phyloP scores from a whole-genome alignment of 2,113 vertebrate species.

The Haemorhous mexicanus region DNA sequence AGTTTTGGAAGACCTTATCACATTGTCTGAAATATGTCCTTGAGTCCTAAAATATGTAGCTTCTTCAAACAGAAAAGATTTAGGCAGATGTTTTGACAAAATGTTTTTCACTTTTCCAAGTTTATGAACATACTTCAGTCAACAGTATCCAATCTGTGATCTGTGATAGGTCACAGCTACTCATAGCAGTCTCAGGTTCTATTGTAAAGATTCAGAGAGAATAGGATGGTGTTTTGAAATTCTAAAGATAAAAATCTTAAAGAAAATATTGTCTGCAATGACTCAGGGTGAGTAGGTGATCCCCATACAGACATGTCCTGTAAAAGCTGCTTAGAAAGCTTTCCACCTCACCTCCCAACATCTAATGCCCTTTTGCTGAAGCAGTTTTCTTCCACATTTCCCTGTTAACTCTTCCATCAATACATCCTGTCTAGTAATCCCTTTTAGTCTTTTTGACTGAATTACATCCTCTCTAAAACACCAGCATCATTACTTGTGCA shows the following conservation, averaged over 20 bases:
- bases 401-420: neutral
- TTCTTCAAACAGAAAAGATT: neutral
- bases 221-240: neutral
- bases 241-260: neutral
- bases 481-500: neutral
- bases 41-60: neutral
- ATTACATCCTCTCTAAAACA: neutral
- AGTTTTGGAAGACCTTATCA: neutral
- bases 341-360: neutral
- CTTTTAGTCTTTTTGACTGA: neutral
- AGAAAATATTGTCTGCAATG: neutral
- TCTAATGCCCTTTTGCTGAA: neutral
- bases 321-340: neutral
- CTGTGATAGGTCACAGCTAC: neutral
- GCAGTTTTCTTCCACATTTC: neutral
- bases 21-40: neutral
- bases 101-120: neutral
- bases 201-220: neutral
- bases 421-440: neutral
- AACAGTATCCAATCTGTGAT: neutral
- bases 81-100: neutral
- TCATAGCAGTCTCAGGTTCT: neutral
- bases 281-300: neutral
- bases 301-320: neutral
- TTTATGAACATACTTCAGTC: neutral